Conservation (phyloP, 1,140 invertebrate species). For the Linepithema humile region DNA sequence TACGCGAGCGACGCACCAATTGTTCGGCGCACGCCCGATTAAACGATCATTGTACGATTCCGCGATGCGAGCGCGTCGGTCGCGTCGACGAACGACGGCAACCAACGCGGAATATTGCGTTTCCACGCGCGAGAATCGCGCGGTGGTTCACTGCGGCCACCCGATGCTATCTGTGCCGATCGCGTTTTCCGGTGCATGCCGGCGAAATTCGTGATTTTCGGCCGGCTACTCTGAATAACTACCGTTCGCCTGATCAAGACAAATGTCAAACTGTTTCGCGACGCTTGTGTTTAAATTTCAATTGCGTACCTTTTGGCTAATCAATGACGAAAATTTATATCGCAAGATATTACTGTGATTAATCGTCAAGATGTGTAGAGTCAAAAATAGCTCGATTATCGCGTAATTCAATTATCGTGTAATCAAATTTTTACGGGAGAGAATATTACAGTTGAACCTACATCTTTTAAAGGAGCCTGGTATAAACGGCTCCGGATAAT, state of each 20-base stretch:
- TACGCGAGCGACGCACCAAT: conserved; percentile 74
- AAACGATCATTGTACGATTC: conserved; percentile 81
- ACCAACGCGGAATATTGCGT: conserved; percentile 71
- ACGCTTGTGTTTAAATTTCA: neutral
- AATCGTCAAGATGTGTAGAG: neutral
- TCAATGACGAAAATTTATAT: neutral
- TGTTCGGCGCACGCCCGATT: conserved; percentile 83
- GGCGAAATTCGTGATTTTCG: conserved; percentile 39
- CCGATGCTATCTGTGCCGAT: conserved; percentile 46
- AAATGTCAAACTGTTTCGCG: neutral
- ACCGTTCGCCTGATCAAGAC: neutral
- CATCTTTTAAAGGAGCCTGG: neutral
- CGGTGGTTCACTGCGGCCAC: conserved; percentile 33
- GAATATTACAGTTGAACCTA: neutral
- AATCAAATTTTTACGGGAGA: neutral
- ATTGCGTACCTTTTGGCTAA: neutral
- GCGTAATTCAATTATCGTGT: too few species aligned
- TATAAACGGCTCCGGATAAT: conserved; percentile 14
- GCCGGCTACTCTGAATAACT: conserved; percentile 24
- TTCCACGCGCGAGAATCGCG: conserved; percentile 63
- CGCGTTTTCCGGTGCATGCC: conserved; percentile 37
- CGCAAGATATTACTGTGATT: neutral
- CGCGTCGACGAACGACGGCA: conserved; percentile 46
- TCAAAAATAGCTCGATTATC: too few species aligned
- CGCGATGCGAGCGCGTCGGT: conserved; percentile 62